Percentiles rank a stretch among this genome's conserved stretches.
Evolutionary conservation across 2,888 invertebrate genomes (phyloP).

Genomic region (Euclidia mi): DNA sequence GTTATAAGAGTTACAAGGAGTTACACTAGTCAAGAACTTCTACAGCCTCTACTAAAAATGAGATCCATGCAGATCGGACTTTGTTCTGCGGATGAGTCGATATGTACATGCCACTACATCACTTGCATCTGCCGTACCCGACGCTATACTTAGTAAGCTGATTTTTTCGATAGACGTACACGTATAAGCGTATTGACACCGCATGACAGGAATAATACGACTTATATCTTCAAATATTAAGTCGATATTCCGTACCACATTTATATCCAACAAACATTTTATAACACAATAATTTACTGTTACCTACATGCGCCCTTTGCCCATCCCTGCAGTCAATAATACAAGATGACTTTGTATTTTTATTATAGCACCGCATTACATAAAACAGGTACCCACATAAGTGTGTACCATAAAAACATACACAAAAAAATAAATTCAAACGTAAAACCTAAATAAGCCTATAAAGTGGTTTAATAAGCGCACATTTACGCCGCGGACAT

Average conservation of each 20-base stretch:
- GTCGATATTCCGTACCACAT: background rate
- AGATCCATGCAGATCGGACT: no score
- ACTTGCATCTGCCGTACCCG: no score
- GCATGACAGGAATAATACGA: no score
- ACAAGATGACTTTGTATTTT: slow-evolving; percentile 22
- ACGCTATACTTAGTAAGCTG: no score
- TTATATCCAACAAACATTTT: slow-evolving; percentile 5
- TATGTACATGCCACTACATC: no score
- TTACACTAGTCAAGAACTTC: no score
- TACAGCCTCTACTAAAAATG: no score
- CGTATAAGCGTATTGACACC: no score
- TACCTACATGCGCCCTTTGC: slow-evolving; percentile 6
- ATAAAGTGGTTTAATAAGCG: slow-evolving; percentile 78
- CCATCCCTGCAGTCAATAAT: slow-evolving; percentile 25
- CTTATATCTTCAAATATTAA: no score
- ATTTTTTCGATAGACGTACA: no score
- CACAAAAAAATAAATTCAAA: slow-evolving; percentile 61
- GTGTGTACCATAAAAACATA: slow-evolving; percentile 45
- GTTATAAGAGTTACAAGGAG: no score
- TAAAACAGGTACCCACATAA: slow-evolving; percentile 34
- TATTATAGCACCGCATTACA: slow-evolving; percentile 27
- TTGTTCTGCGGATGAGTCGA: no score
- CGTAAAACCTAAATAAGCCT: slow-evolving; percentile 73
- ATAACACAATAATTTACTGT: slow-evolving; percentile 5
- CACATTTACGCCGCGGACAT: slow-evolving; percentile 69